Conservation (phyloP, 2,797 vertebrate species). For the Apogon hyalosoma region DNA sequence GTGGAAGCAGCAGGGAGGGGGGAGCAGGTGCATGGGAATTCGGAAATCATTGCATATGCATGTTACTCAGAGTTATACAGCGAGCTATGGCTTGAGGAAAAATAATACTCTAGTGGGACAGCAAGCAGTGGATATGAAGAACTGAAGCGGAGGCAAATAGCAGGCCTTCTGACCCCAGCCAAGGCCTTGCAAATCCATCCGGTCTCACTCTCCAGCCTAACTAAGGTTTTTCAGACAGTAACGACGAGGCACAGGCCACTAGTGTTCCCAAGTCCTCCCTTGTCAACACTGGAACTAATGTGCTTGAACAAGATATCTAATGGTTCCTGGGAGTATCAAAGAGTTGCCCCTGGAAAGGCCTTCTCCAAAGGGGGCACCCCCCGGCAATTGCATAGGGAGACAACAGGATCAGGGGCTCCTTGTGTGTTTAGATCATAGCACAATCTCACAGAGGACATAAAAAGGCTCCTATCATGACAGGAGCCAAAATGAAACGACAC, state of each 20-base stretch:
- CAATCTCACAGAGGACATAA: conserved; percentile 62
- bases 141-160: conserved; percentile 36
- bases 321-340: conserved; percentile 77
- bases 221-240: conserved; percentile 22
- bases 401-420: conserved; percentile 65
- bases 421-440: conserved; percentile 69
- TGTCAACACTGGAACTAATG: conserved; percentile 82
- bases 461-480: conserved; percentile 52
- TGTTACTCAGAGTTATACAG: conserved; percentile 46
- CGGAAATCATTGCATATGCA: conserved; percentile 75
- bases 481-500: conserved; percentile 58
- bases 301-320: conserved; percentile 76
- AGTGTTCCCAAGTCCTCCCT: conserved; percentile 55
- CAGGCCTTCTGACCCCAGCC: conserved; percentile 32
- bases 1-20: conserved; percentile 47
- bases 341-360: conserved; percentile 57
- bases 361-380: conserved; percentile 57
- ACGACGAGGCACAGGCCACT: conserved; percentile 37
- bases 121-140: conserved; percentile 40
- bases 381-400: conserved; percentile 66
- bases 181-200: conserved; percentile 16
- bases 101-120: conserved; percentile 42
- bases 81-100: conserved; percentile 54
- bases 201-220: conserved; percentile 22
- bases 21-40: conserved; percentile 83